Percentiles rank a stretch among this genome's conserved stretches.
These are phyloP conservation scores for Xiphydria camelus DNA, from an alignment of 2,888 invertebrate species.

Conservation along the genomic window DNA sequence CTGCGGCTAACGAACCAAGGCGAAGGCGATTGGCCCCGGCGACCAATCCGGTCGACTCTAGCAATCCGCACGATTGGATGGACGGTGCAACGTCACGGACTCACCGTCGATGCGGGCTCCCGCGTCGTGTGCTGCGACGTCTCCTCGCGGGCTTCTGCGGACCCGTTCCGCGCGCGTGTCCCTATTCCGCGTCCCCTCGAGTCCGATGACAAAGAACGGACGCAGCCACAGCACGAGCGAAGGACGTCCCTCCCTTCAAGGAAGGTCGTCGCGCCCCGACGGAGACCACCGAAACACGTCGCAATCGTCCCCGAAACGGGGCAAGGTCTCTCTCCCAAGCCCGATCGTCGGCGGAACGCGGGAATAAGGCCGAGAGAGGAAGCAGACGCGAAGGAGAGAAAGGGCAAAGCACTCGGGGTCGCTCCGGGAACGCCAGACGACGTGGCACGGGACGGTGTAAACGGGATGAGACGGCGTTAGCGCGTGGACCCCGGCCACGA, in stretches of 20 bases:
- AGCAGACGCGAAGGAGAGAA: neutral
- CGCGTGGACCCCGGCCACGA: constrained; percentile 51
- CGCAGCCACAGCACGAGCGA: constrained; percentile 7
- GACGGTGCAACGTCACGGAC: too few species aligned
- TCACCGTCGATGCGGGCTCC: constrained; percentile 52
- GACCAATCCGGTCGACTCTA: too few species aligned
- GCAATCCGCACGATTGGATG: too few species aligned
- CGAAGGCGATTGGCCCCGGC: too few species aligned
- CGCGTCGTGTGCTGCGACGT: constrained; percentile 35
- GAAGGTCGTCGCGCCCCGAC: too few species aligned
- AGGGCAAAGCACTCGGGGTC: neutral
- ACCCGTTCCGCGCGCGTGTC: neutral
- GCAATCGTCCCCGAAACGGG: neutral
- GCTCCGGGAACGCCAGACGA: neutral
- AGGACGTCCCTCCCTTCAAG: too few species aligned
- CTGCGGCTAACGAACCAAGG: too few species aligned
- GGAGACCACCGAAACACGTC: too few species aligned
- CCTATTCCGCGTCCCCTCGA: neutral
- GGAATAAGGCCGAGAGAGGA: neutral
- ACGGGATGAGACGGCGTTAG: constrained; percentile 36
- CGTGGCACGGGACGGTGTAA: constrained; percentile 5
- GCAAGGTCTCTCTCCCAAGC: too few species aligned
- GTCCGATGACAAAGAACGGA: constrained; percentile 12
- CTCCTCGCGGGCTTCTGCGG: neutral
- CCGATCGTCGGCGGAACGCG: neutral